Conservation (phyloP, 2,888 invertebrate genomes). For the Luperina testacea region DNA sequence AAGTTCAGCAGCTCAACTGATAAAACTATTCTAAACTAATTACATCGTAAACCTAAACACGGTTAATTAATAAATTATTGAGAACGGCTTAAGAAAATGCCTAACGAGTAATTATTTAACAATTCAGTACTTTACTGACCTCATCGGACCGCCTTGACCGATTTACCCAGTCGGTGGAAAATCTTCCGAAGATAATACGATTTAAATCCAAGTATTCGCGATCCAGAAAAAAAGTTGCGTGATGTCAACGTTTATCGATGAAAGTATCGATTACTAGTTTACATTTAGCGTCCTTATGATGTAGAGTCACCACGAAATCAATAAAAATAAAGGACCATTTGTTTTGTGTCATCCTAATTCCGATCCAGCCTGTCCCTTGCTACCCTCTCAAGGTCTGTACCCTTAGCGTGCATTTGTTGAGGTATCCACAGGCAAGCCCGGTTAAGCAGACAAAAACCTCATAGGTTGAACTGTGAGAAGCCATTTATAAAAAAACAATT, state of each 20-base stretch:
- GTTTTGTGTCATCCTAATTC: not conserved
- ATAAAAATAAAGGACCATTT: not conserved
- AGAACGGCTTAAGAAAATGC: constrained; percentile 62
- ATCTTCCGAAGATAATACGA: constrained; percentile 69
- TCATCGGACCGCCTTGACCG: constrained; percentile 79
- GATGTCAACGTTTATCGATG: constrained; percentile 44
- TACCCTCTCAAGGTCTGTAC: no score
- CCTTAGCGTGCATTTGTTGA: no score
- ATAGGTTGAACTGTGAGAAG: no score
- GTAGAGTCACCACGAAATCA: constrained; percentile 21
- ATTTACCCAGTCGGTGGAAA: constrained; percentile 76
- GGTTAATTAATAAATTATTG: constrained; percentile 52
- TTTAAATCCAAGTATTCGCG: constrained; percentile 44
- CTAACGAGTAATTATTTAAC: constrained; percentile 65
- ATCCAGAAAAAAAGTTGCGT: constrained; percentile 48
- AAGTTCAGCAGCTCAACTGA: constrained; percentile 9
- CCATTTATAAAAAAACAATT: no score
- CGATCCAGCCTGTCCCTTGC: no score
- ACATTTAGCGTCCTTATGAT: not conserved
- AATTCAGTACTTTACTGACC: constrained; percentile 70
- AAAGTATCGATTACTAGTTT: constrained; percentile 63
- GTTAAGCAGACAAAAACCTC: no score
- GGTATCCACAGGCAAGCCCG: no score
- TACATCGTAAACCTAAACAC: constrained; percentile 33
- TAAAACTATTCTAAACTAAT: constrained; percentile 23